Base-by-base conservation (phyloP, 2,888 invertebrate genomes). In the Hirtodrosophila trivittata region DNA sequence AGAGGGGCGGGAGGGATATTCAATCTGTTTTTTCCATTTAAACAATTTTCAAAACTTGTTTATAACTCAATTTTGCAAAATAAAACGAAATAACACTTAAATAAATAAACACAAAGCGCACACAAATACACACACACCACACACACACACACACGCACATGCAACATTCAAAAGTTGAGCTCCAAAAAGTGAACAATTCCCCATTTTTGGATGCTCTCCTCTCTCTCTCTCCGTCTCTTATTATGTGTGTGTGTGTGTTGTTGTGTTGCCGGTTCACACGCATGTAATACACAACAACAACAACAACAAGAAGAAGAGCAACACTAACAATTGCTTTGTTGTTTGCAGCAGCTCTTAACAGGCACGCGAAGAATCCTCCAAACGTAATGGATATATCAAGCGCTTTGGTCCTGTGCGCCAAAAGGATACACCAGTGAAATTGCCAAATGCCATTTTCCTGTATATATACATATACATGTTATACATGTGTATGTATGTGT, bases 21-120 rank as follows among this genome's bases (percentile, higher is more conserved):
- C 81, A 81, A 81, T 84, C 81, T 81, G 82, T 72, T 78, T 74
- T 75, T 75, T 75, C 68, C 75, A 75, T 75, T 75, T 75, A 75
- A 75, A 75, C 75, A 75, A 75, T 75, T 75, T 77, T 68, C 66
- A 74, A 82, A 81, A 84, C 82, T 82, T 82, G 85, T 84, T 82
- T 84, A 82, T 84, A 82, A 84, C 82, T 82, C 82, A 84, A 82
- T 82, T 77, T 77, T 71, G 66, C 55, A 54, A 72, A 74, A 74
- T 78, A 74, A 74, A 81, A 77, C 70, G 85, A 76, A 84, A 84
- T 82, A 84, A 84, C 85, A 84, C 82, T 82, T 82, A 84, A 82
- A 84, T 81, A 84, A 82, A 75, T 75, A 75, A 74, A 65, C 69
- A 69, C 67, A 74, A 62, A 46, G 50, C 71, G 57, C 58, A 62